These are phyloP conservation scores for Trypoxylus dichotomus DNA, from an alignment of 1,140 invertebrate species.

Conservation along the genomic window DNA sequence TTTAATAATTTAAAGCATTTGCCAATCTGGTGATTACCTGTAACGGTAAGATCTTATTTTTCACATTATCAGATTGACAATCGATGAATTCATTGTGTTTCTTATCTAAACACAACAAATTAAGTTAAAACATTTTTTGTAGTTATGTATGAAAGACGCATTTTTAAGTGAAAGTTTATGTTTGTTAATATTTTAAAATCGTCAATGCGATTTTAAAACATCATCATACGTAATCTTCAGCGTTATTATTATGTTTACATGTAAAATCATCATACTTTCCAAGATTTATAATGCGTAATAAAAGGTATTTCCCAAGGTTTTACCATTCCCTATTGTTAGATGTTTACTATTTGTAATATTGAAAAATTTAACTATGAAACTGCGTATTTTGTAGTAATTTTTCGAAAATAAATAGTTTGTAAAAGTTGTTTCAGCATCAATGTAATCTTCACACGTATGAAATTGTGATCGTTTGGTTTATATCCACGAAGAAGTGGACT, in stretches of 20 bases:
- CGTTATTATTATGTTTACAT: not conserved
- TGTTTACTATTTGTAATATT: too few species aligned
- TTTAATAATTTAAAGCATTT: too few species aligned
- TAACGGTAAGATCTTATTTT: too few species aligned
- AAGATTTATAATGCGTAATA: not conserved
- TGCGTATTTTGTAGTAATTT: too few species aligned
- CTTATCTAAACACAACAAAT: not conserved
- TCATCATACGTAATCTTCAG: not conserved
- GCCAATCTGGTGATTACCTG: too few species aligned
- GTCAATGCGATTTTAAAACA: not conserved
- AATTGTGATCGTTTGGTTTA: too few species aligned
- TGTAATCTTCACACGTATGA: not conserved
- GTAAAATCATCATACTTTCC: too few species aligned
- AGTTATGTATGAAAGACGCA: not conserved
- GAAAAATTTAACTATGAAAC: too few species aligned
- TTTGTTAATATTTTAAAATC: too few species aligned
- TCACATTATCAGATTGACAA: too few species aligned
- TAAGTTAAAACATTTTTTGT: not conserved
- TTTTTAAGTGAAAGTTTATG: not conserved
- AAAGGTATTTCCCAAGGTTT: not conserved
- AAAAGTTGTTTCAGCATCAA: not conserved
- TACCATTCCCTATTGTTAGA: not conserved
- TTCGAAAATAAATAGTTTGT: too few species aligned
- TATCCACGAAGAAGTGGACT: not conserved
- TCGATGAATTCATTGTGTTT: not conserved